Base-by-base conservation (phyloP, 2,797 vertebrate genomes). In the Sphenodon punctatus region DNA sequence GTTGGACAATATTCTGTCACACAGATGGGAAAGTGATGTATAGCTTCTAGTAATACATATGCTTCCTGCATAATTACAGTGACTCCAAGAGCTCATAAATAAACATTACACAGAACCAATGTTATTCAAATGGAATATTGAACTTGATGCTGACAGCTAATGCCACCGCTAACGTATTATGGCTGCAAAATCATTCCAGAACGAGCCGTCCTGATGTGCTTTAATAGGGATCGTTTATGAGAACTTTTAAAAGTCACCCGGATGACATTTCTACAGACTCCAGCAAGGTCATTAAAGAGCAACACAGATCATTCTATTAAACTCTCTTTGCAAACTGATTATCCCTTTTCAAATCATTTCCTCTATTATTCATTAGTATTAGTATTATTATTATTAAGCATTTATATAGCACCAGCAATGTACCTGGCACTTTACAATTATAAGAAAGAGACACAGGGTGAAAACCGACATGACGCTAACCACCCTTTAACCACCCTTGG, bases 81-180 rank as follows among this genome's bases (percentile, higher is more conserved):
- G 22, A 41, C 45, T 43, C 46, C 63, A 58, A 46, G 42, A 64
- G 42, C 71, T 81, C 56, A 81, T 80, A 41, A 56, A 75, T 55
- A 75, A 67, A 64, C 71, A 82, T 69, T 56, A 75, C 39, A 36
- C 32, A 74, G 30, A 9, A 41, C 46, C 41, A 43, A 41, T 43
- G 1, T 48, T 39, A 64, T 16, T 58, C 25, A 53, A 65, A 78
- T 82, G 20, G 13, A 80, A 78, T 75, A 72, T 22, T 68, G 80
- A 87, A 79, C 20, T 74, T 63, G 63, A 56, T 66, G 41, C 69
- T 42, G 27, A 70, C 25, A 83, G 38, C n/a, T 72, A 84, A 65
- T 32, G 41, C 5, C 43, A 75, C 3, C 70, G 63, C 8, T 45
- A 80, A 48, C n/a, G 23, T 34, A 20, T 39, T 71, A 67, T 45